Evolutionary conservation across 2,113 vertebrate genomes (phyloP).

Genomic region (Canis aureus): DNA sequence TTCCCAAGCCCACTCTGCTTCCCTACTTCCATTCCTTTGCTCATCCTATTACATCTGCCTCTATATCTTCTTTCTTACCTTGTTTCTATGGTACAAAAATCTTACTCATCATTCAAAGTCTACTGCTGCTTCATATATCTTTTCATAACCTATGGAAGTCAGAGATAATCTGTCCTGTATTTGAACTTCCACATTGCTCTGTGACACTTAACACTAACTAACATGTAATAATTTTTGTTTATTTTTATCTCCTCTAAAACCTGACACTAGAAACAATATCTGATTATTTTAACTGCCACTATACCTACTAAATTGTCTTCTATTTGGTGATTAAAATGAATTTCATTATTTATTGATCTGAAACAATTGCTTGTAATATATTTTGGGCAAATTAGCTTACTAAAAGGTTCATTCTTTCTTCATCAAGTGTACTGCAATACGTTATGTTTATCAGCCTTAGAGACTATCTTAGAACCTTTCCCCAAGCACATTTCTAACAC

Average conservation of each 20-base stretch:
- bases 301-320: background rate
- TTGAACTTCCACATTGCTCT: background rate
- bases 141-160: background rate
- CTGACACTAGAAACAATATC: constrained; percentile 3
- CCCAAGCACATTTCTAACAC: background rate
- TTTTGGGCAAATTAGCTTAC: constrained; percentile 14
- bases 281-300: background rate
- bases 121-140: background rate
- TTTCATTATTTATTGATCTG: constrained; percentile 27
- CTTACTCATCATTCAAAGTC: background rate
- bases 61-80: background rate
- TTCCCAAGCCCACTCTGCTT: background rate
- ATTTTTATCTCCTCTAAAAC: constrained; percentile 9
- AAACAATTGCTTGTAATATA: background rate
- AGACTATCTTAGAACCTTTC: background rate
- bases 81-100: background rate
- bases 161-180: background rate
- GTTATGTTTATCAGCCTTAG: background rate
- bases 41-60: background rate
- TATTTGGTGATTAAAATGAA: background rate
- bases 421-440: background rate
- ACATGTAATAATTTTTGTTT: background rate
- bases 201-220: background rate
- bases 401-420: constrained; percentile 10
- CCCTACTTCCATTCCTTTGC: background rate